A percentile compares a stretch with the other conserved stretches of the same genome.
These are phyloP conservation scores for Mactra quadrangularis DNA, from an alignment of 1,140 invertebrate genomes.

Conservation along the genomic window DNA sequence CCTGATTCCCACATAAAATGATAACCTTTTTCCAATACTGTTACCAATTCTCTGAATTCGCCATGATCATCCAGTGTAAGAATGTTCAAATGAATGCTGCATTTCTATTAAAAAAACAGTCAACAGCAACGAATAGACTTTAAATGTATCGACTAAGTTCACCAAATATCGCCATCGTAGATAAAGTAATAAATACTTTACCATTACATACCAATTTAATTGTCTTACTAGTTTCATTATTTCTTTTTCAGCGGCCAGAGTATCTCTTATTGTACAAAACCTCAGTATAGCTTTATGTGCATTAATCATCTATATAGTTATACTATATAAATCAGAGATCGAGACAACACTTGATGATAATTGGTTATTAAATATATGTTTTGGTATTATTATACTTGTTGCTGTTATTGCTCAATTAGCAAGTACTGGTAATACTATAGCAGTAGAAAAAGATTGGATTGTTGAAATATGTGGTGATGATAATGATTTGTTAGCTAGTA, in stretches of 20 bases:
- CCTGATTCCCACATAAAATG: too few relatives aligned
- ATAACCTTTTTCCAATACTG: too few relatives aligned
- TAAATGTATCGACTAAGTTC: too few relatives aligned
- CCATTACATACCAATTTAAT: too few relatives aligned
- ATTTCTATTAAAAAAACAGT: too few relatives aligned
- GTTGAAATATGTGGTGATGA: slow-evolving; percentile 83
- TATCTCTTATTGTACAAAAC: slow-evolving; percentile 71
- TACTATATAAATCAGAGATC: slow-evolving; percentile 59
- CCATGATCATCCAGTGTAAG: too few relatives aligned
- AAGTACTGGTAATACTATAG: slow-evolving; percentile 83
- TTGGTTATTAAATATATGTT: slow-evolving; percentile 58
- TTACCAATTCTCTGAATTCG: too few relatives aligned
- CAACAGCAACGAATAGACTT: too few relatives aligned
- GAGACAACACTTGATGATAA: slow-evolving; percentile 50
- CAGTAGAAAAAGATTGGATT: slow-evolving; percentile 86
- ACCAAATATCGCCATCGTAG: too few relatives aligned
- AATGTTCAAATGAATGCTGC: too few relatives aligned
- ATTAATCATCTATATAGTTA: slow-evolving; percentile 62
- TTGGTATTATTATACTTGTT: slow-evolving; percentile 76
- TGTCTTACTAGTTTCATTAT: neutral
- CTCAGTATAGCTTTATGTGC: slow-evolving; percentile 66
- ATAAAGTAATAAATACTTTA: too few relatives aligned
- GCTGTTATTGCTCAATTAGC: slow-evolving; percentile 77
- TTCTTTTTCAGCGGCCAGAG: slow-evolving; percentile 69
- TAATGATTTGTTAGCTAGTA: slow-evolving; percentile 75